Evolutionary conservation across 2,113 vertebrate genomes (phyloP), one percentile per base, ranked within the genome.

Genomic region (Hypanus sabinus): DNA sequence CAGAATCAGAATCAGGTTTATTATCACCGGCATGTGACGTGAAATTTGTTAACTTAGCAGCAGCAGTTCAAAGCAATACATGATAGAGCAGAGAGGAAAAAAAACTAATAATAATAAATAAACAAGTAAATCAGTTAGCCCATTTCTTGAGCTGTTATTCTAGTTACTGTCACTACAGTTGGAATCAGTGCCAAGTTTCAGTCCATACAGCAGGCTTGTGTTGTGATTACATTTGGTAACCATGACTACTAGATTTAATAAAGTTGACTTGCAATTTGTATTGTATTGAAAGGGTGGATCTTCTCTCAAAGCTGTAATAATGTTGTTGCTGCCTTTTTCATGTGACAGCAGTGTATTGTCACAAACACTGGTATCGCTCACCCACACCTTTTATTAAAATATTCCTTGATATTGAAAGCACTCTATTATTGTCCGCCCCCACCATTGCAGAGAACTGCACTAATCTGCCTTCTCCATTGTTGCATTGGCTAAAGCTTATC

Each of bases 241-340:
- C 81, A 46, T 38, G 38, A 85, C 81, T 55, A 85, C 81, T 85
- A 5, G 38, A 57, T 46, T 85, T 85, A 85, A 85, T 85, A 24
- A 85, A 46, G 81, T 57, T 85, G 55, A 46, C 55, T 5, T 27
- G 9, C 7, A 85, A 38, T 85, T 55, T 85, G 81, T 46, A 85
- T 85, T 85, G 81, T 24, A 85, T 85, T 85, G 46, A 85, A 85
- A 85, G 46, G 81, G 81, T 85, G 46, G 27, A 57, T 27, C 57
- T 85, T 24, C 22, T 85, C 55, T 85, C 81, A 20, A 85, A 85
- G 27, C 9, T 27, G 22, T 85, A 57, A 85, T 85, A 85, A 57
- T 57, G 18, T 57, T 11, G 24, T 38, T 55, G 38, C 22, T 46
- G 81, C 38, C 36, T 57, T 85, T 57, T 20, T 24, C 38, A 12